Evolutionary conservation across 2,888 invertebrate species (phyloP).

Genomic region (Sisyra nigra): DNA sequence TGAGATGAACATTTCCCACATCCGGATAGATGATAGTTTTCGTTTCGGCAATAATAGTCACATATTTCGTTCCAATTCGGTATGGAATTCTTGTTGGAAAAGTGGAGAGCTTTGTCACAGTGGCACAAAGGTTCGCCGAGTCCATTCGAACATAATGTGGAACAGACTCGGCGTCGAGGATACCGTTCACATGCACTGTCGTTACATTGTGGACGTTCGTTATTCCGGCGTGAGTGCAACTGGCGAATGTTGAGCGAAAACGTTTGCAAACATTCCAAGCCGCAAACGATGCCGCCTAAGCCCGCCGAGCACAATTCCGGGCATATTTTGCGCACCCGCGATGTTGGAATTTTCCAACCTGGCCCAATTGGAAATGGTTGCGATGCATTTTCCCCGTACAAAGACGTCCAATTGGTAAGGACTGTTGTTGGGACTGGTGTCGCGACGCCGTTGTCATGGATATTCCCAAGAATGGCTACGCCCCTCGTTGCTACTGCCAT

Average conservation of each 20-base stretch:
- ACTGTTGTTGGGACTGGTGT: not conserved
- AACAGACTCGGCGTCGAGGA: slow-evolving; percentile 37
- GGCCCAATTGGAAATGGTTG: too few species aligned
- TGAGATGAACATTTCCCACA: slow-evolving; percentile 26
- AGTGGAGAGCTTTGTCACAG: slow-evolving; percentile 20
- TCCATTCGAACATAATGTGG: slow-evolving; percentile 38
- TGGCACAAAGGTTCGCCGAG: slow-evolving; percentile 39
- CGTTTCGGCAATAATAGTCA: slow-evolving; percentile 29
- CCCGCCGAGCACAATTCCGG: slow-evolving; percentile 25
- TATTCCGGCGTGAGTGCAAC: slow-evolving; percentile 12
- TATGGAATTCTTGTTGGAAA: slow-evolving; percentile 14
- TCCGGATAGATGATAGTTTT: slow-evolving; percentile 22
- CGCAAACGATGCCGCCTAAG: slow-evolving; percentile 38
- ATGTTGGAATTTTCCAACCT: slow-evolving; percentile 10
- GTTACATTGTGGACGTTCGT: slow-evolving; percentile 14
- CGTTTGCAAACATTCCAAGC: slow-evolving; percentile 31
- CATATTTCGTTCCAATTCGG: slow-evolving; percentile 32
- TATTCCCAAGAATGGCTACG: not conserved
- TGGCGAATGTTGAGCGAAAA: slow-evolving; percentile 30
- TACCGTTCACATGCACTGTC: slow-evolving; percentile 19
- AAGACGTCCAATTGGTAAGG: not conserved
- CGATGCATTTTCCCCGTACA: too few species aligned
- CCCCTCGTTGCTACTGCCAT: not conserved
- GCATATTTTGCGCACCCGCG: slow-evolving; percentile 25
- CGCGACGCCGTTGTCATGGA: not conserved